Conservation (phyloP, 1,140 invertebrate genomes). For the Adoxophyes honmai region DNA sequence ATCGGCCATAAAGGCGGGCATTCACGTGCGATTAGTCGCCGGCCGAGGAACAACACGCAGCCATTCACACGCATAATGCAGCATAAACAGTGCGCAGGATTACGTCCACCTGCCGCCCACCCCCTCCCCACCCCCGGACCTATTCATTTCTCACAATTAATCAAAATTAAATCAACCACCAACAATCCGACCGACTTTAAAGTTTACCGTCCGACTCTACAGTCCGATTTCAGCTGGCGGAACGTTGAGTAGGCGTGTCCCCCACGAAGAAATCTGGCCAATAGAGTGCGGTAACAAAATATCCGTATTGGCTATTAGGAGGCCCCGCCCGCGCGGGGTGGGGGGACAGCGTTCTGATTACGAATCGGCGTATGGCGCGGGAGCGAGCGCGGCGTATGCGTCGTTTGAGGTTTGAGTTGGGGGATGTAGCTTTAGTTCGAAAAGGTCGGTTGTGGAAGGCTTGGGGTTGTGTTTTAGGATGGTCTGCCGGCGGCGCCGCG, state of each 20-base stretch:
- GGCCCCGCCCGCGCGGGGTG: conserved; percentile 58
- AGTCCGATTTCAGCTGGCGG: conserved; percentile 32
- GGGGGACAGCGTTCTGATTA: conserved; percentile 21
- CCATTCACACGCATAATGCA: conserved; percentile 30
- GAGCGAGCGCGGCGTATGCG: conserved; percentile 18
- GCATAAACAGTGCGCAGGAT: conserved; percentile 24
- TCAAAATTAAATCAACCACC: conserved; percentile 68
- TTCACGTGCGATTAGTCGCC: conserved; percentile 4
- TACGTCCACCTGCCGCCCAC: conserved; percentile 22
- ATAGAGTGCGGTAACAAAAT: conserved; percentile 77
- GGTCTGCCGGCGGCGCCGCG: neutral
- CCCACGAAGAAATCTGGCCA: conserved; percentile 74
- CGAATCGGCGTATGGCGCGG: conserved; percentile 33
- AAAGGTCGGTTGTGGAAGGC: conserved; percentile 29
- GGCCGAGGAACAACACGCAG: conserved; percentile 16
- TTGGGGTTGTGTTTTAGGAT: conserved; percentile 1
- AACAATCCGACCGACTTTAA: conserved; percentile 22
- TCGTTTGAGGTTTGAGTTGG: conserved; percentile 18
- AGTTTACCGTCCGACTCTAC: conserved; percentile 28
- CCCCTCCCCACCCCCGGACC: conserved; percentile 27
- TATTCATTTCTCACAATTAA: conserved; percentile 72
- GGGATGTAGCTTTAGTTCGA: conserved; percentile 21
- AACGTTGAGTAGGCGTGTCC: conserved; percentile 55
- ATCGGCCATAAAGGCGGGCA: neutral
- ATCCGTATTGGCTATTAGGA: conserved; percentile 77